phyloP scores from a whole-genome alignment of 2,113 vertebrate genomes.

The Nibea coibor region DNA sequence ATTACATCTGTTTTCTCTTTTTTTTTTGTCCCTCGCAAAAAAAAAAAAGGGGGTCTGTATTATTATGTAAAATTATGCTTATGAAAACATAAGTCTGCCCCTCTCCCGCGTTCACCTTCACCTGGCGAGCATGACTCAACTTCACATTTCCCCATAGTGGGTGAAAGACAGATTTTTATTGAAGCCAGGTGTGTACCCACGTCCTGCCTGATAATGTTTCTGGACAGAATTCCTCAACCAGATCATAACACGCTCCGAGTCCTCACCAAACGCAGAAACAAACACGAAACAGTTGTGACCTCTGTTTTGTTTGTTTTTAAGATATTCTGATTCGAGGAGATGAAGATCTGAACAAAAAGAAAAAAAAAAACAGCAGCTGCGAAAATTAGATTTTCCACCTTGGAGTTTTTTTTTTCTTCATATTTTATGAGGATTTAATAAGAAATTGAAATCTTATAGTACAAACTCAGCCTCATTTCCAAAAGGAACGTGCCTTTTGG shows the following conservation, averaged over 20 bases:
- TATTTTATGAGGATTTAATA: slow-evolving; percentile 1
- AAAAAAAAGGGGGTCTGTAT: slow-evolving; percentile 65
- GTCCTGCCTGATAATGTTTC: slow-evolving; percentile 66
- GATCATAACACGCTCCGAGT: slow-evolving; percentile 63
- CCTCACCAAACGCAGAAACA: slow-evolving; percentile 43
- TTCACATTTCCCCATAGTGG: slow-evolving; percentile 72
- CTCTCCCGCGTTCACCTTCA: slow-evolving; percentile 82
- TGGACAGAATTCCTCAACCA: slow-evolving; percentile 61
- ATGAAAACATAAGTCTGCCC: slow-evolving; percentile 84
- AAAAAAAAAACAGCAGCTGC: slow-evolving; percentile 16
- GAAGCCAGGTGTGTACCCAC: slow-evolving; percentile 82
- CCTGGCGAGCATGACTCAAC: slow-evolving; percentile 83
- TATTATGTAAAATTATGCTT: slow-evolving; percentile 90
- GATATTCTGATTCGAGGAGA: slow-evolving; percentile 26
- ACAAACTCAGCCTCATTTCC: neutral
- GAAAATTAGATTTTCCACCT: neutral
- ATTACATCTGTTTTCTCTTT: slow-evolving; percentile 87
- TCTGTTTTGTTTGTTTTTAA: slow-evolving; percentile 13
- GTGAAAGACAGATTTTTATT: slow-evolving; percentile 79
- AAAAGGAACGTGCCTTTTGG: neutral
- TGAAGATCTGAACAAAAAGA: slow-evolving; percentile 9
- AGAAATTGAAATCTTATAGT: neutral
- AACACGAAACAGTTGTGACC: slow-evolving; percentile 40
- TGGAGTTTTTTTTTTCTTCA: neutral
- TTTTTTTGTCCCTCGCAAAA: slow-evolving; percentile 65